These are phyloP conservation scores for Dissostichus mawsoni DNA, from an alignment of 2,113 vertebrate species.

Conservation along the genomic window DNA sequence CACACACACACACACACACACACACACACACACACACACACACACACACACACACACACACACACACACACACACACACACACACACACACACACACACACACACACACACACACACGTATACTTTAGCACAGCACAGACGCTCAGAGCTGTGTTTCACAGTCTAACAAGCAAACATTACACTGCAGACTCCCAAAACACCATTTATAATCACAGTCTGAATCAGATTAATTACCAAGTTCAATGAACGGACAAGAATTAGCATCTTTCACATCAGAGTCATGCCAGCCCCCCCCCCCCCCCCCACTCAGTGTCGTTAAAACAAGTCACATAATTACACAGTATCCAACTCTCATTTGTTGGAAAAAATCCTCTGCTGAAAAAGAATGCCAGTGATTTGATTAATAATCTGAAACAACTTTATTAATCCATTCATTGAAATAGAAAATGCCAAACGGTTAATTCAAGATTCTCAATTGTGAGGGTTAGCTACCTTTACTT, in stretches of 20 bases:
- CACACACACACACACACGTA: slow-evolving; percentile 12
- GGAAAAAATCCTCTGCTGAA: not conserved
- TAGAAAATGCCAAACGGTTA: not conserved
- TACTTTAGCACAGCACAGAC: slow-evolving; percentile 24
- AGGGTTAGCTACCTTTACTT: not conserved
- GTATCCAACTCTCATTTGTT: not conserved
- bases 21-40: slow-evolving; percentile 26
- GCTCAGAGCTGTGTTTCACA: slow-evolving; percentile 33
- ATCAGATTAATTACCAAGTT: slow-evolving; percentile 39
- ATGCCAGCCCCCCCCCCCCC: not conserved
- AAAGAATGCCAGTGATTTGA: not conserved
- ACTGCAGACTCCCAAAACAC: slow-evolving; percentile 7
- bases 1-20: slow-evolving; percentile 29
- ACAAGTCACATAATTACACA: not conserved
- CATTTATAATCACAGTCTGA: slow-evolving; percentile 13
- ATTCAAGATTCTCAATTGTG: not conserved
- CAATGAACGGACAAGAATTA: not conserved
- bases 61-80: slow-evolving; percentile 26
- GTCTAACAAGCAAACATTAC: slow-evolving; percentile 47
- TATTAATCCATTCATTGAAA: not conserved
- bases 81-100: slow-evolving; percentile 24
- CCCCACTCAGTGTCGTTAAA: not conserved
- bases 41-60: slow-evolving; percentile 27
- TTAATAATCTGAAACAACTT: not conserved
- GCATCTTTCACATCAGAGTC: slow-evolving; percentile 12